Percentiles rank a stretch among this genome's conserved stretches.
Evolutionary conservation across 2,113 vertebrate species (phyloP).

Genomic region (Laticauda laticaudata): DNA sequence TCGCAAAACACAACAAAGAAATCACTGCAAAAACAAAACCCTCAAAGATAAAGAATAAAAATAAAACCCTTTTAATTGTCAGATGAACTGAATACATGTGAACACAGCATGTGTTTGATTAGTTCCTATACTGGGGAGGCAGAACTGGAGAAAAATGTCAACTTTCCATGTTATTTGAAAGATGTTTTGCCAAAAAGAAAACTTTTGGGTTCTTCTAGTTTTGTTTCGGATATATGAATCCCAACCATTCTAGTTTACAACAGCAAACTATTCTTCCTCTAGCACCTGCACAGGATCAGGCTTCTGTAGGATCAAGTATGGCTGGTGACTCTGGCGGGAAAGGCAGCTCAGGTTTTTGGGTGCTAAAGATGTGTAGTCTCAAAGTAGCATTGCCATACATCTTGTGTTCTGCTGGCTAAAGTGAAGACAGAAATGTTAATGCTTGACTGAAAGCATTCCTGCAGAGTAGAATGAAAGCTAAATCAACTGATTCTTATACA

Average conservation of each 20-base stretch:
- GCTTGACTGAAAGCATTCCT: not conserved
- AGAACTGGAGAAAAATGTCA: not conserved
- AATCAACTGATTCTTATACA: not conserved
- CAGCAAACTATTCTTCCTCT: not conserved
- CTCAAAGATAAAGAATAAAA: not conserved
- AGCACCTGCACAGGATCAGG: constrained; percentile 26
- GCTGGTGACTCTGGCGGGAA: constrained; percentile 40
- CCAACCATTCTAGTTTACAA: not conserved
- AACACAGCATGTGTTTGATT: not conserved
- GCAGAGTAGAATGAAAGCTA: not conserved
- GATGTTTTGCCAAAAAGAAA: not conserved
- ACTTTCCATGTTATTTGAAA: not conserved
- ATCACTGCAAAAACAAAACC: not conserved
- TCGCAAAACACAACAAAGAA: not conserved
- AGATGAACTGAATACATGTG: not conserved
- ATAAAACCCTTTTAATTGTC: not conserved
- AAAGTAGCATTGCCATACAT: constrained; percentile 38
- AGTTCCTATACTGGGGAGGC: not conserved
- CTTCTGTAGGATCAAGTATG: not conserved
- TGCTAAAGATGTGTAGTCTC: constrained; percentile 41
- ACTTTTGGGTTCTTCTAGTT: not conserved
- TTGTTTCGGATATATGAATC: not conserved
- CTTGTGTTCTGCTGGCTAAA: constrained; percentile 34
- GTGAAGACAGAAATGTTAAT: not conserved
- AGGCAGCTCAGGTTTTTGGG: constrained; percentile 31